Percentiles rank a stretch among this genome's conserved stretches.
Evolutionary conservation across 2,113 vertebrate genomes (phyloP).

Genomic region (Chrysemys picta): DNA sequence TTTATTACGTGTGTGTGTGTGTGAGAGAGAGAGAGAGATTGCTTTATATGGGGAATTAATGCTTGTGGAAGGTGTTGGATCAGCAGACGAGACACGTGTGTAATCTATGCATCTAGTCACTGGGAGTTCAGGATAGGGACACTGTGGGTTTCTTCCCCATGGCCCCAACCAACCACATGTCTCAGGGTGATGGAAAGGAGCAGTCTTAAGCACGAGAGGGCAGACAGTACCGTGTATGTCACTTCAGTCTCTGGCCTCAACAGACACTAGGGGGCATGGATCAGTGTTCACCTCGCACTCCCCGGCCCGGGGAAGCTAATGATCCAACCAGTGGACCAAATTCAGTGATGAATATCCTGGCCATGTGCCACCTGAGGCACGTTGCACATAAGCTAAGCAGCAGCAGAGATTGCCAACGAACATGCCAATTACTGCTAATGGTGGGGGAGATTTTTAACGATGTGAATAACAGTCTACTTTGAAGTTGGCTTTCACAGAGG

Average conservation of each 20-base stretch:
- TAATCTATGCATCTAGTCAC: no score
- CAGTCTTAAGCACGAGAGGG: background rate
- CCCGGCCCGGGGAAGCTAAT: no score
- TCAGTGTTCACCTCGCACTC: no score
- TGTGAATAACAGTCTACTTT: background rate
- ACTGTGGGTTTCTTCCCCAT: background rate
- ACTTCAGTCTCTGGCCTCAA: background rate
- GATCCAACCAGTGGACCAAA: no score
- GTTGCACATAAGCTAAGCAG: no score
- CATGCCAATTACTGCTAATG: background rate
- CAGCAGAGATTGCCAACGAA: no score
- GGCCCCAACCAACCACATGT: background rate
- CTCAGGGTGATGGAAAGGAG: rapidly evolving
- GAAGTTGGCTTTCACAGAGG: no score
- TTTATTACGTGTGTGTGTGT: background rate
- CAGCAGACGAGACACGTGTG: background rate
- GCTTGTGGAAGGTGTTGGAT: background rate
- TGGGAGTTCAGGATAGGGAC: no score
- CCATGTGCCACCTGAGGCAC: no score
- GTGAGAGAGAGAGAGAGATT: background rate
- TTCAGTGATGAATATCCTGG: background rate
- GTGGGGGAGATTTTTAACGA: background rate
- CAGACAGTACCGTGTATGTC: background rate
- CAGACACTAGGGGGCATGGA: background rate
- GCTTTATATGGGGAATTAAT: rapidly evolving